A percentile compares a stretch with the other conserved stretches of the same genome.
Evolutionary conservation across 1,140 invertebrate genomes (phyloP).

Genomic region (Drosophila varians): DNA sequence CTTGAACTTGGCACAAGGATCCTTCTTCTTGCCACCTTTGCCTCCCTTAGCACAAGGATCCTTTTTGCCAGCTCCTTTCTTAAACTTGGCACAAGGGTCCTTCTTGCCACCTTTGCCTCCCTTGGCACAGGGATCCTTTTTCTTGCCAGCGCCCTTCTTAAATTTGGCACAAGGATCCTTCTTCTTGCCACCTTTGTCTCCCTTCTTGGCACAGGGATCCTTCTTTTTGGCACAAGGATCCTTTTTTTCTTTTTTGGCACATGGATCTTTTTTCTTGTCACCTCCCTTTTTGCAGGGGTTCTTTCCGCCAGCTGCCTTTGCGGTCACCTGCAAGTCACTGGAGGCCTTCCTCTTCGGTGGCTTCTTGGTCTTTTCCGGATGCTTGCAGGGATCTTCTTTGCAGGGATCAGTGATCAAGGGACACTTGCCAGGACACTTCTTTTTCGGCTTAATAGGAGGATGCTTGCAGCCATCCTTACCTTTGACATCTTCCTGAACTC

Average conservation of each 20-base stretch:
- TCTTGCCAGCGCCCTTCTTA: neutral
- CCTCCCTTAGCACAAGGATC: neutral
- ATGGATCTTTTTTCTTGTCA: neutral
- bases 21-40: constrained; percentile 32
- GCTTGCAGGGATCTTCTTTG: constrained; percentile 52
- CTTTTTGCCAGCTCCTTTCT: neutral
- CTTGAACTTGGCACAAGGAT: constrained; percentile 51
- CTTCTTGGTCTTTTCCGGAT: constrained; percentile 23
- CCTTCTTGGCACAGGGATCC: neutral
- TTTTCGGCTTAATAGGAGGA: constrained; percentile 55
- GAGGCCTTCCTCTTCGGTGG: constrained; percentile 22
- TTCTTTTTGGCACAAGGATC: neutral
- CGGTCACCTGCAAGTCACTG: constrained; percentile 33
- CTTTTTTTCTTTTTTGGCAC: constrained; percentile 5
- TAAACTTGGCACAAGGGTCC: constrained; percentile 53
- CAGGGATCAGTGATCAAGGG: constrained; percentile 60
- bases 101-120: constrained; percentile 23
- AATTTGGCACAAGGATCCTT: neutral
- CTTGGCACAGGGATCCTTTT: neutral
- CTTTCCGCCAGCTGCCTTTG: neutral
- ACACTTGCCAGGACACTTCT: constrained; percentile 62
- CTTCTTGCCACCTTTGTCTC: constrained; percentile 9
- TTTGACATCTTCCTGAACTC: neutral
- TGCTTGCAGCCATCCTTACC: constrained; percentile 60
- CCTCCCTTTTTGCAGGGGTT: neutral